Base-by-base conservation (phyloP, 2,797 vertebrate genomes). In the Bradypus variegatus region DNA sequence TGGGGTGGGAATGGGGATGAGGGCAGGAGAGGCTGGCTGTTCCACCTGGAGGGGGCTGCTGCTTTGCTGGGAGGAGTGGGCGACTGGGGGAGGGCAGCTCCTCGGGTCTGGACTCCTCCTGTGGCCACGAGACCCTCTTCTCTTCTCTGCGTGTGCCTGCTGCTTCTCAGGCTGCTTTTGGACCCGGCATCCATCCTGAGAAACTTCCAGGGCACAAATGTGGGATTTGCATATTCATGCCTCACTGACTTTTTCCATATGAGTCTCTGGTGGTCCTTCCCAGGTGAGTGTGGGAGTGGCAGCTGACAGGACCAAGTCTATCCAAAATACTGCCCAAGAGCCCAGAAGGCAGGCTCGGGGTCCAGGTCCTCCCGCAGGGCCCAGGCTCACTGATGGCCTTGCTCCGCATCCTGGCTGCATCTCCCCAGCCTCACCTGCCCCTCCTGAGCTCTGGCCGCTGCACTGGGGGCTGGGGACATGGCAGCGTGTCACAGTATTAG, bases 81-180 rank as follows among this genome's bases (percentile, higher is more conserved):
- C 29, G 73, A 33, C 73, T 16, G 33, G 29, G 14, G 3, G 58
- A 12, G 48, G 27, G 4, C 64, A 65, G 4, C 75, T 25, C 72
- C 58, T 86, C 70, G 64, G 10, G 19, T 60, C 60, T 16, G 12
- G 23, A 14, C 8, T 13, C n/a, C 13, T 91, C 36, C 45, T 31
- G 27, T 10, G 38, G n/a, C 25, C 36, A 12, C 0, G 6, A 85
- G 64, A 45, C 15, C 41, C 55, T 45, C 7, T 29, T 29, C 41
- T 75, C 80, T 88, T 31, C 65, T 76, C 50, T 64, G 50, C 65
- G 89, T 83, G 91, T 81, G 91, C 16, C 19, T 50, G 33, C 67
- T 60, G 33, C 58, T 55, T 64, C 53, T 36, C 3, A 0, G 55
- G 85, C 12, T 45, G 23, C 73, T 77, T 67, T 58, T 67, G 48